Evolutionary conservation across 1,140 invertebrate species (phyloP), one percentile per base, ranked within the genome.

Genomic region (Grapholita molesta): DNA sequence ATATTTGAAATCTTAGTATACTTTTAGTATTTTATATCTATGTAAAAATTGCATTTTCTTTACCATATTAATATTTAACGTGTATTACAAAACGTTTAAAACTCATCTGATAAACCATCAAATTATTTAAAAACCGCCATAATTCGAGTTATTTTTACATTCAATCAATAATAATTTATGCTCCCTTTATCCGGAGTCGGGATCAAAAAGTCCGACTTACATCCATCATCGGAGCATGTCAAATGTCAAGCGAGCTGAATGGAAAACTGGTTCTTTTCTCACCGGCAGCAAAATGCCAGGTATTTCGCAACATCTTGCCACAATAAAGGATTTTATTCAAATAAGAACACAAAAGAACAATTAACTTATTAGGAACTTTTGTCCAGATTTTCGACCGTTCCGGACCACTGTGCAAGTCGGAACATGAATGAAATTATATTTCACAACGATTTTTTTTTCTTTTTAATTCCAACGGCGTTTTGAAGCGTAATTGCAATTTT

Each of bases 301-400:
- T 25, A 61, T 61, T 61, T 61, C 55, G 55, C 55, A 61, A 61
- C 55, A 25, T 61, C 32, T 18, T 61, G 55, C 55, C 55, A 61
- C 55, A 61, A 61, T 61, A 61, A 61, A 25, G 25, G 55, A 28
- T 28, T 61, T 55, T 25, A 55, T 55, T 61, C 55, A 61, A 61
- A 57, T 57, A 9, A 61, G 55, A 61, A n/a, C 12, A 61, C 55
- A 61, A 61, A 61, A 61, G 42, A 25, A 30, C 9, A 28, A 61
- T 61, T 61, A 30, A 61, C 55, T 61, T 61, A 61, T 61, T 61
- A 61, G 55, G 24, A 25, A 61, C 55, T 61, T 61, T 61, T 61
- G 55, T 61, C 24, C 25, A 24, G 55, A 15, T 15, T 28, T 61
- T 61, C 15, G 25, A 61, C 55, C 55, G 55, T 61, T 28, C 18